These are phyloP conservation scores for Chrysoperla carnea DNA, from an alignment of 1,140 invertebrate genomes.

Conservation along the genomic window DNA sequence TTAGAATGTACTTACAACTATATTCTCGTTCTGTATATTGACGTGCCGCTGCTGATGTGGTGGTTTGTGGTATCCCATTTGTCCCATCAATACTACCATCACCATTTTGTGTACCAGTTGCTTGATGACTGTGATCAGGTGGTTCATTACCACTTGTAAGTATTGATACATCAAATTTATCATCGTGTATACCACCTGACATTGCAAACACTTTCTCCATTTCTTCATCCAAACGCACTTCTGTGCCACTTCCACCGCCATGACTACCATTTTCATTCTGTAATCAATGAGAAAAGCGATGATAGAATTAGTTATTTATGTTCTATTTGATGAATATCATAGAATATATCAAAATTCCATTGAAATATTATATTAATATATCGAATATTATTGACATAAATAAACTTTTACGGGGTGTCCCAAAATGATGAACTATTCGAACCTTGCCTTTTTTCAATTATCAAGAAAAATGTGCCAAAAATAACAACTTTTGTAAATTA, in stretches of 20 bases:
- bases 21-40: conserved; percentile 31
- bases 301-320: neutral
- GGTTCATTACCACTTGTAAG: conserved; percentile 22
- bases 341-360: neutral
- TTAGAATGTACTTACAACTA: conserved; percentile 25
- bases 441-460: too few relatives aligned
- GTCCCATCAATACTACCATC: conserved; percentile 16
- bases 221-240: conserved; percentile 53
- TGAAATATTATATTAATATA: neutral
- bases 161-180: conserved; percentile 43
- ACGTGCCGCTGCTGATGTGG: conserved; percentile 18
- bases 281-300: conserved; percentile 3
- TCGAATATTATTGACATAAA: neutral
- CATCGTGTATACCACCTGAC: conserved; percentile 21
- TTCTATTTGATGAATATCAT: neutral
- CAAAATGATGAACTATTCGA: too few relatives aligned
- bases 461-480: too few relatives aligned
- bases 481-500: too few relatives aligned
- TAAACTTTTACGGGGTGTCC: neutral
- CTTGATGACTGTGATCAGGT: conserved; percentile 15
- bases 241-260: conserved; percentile 12
- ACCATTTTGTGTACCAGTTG: conserved; percentile 26
- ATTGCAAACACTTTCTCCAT: conserved; percentile 59
- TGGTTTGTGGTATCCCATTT: neutral
- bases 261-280: conserved; percentile 15